A percentile compares a stretch with the other conserved stretches of the same genome.
Evolutionary conservation across 2,113 vertebrate species (phyloP).

Genomic region (Calyptommatus sinebrachiatus): DNA sequence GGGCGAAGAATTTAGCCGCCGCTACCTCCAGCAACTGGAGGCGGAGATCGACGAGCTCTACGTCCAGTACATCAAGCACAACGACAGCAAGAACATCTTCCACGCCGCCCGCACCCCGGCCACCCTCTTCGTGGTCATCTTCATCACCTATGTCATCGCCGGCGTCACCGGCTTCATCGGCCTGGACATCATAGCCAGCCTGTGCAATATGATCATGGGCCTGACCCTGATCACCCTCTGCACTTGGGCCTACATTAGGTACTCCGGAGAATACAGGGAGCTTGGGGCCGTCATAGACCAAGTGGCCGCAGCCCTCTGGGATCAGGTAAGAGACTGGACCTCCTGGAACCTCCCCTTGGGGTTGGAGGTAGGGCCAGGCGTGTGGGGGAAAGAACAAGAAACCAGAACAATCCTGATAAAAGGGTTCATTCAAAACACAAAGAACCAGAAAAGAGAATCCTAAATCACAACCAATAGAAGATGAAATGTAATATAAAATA

Average conservation of each 20-base stretch:
- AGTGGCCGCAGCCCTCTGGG: constrained; percentile 96
- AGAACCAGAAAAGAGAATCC: too few relatives aligned
- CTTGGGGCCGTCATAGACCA: constrained; percentile 97
- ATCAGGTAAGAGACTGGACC: constrained; percentile 82
- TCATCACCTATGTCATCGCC: constrained; percentile 93
- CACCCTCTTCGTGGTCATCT: constrained; percentile 98
- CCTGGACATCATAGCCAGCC: constrained; percentile 94
- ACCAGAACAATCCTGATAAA: too few relatives aligned
- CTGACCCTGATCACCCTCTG: constrained; percentile 96
- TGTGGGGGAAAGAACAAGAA: too few relatives aligned
- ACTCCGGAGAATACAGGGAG: constrained; percentile 97
- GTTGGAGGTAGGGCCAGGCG: background rate
- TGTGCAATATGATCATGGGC: constrained; percentile 98
- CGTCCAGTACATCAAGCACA: constrained; percentile 98
- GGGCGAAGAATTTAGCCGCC: constrained; percentile 95
- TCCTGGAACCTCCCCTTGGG: background rate
- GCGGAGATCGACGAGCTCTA: constrained; percentile 93
- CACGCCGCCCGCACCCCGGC: constrained; percentile 96
- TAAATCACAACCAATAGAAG: too few relatives aligned
- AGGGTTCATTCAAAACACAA: too few relatives aligned
- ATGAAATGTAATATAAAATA: too few relatives aligned
- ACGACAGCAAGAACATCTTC: constrained; percentile 99
- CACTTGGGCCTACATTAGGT: constrained; percentile 98
- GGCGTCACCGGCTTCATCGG: constrained; percentile 95
- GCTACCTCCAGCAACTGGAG: constrained; percentile 96